phyloP scores from a whole-genome alignment of 2,113 vertebrate species.

The Crotalus horridus region DNA sequence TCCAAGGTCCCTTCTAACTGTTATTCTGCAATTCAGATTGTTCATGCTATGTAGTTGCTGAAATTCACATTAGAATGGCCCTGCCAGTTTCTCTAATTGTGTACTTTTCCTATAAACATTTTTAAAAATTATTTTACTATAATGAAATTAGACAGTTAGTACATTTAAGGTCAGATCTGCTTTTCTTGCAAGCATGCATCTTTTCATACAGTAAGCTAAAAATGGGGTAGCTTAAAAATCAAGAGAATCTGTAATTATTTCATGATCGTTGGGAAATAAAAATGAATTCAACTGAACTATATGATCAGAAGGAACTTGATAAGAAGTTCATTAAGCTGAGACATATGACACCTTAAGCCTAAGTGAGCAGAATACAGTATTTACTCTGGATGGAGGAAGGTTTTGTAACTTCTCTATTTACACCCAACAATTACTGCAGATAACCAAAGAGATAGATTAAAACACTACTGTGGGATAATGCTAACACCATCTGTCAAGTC shows the following conservation, averaged over 20 bases:
- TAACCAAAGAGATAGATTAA: constrained; percentile 48
- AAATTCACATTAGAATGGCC: background rate
- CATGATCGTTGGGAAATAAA: constrained; percentile 18
- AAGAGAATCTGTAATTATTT: background rate
- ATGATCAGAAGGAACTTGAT: constrained; percentile 42
- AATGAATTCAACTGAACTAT: constrained; percentile 56
- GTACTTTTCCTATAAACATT: background rate
- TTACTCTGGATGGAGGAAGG: constrained; percentile 60
- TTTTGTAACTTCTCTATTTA: constrained; percentile 56
- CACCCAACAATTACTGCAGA: constrained; percentile 56
- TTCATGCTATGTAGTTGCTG: background rate
- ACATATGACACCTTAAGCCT: constrained; percentile 41
- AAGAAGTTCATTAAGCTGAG: constrained; percentile 47
- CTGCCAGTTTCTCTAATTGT: background rate
- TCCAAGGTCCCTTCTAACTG: no score
- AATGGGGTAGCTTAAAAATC: constrained; percentile 20
- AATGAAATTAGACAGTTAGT: constrained; percentile 8
- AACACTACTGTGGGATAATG: constrained; percentile 46
- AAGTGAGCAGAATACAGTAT: constrained; percentile 32
- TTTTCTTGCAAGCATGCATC: constrained; percentile 6
- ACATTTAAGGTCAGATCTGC: background rate
- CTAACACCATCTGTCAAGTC: constrained; percentile 60
- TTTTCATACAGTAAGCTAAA: background rate
- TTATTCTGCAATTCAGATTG: background rate
- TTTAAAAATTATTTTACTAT: background rate